Evolutionary conservation across 2,113 vertebrate genomes (phyloP), one percentile per base, ranked within the genome.

Genomic region (Nansenia antarctica): DNA sequence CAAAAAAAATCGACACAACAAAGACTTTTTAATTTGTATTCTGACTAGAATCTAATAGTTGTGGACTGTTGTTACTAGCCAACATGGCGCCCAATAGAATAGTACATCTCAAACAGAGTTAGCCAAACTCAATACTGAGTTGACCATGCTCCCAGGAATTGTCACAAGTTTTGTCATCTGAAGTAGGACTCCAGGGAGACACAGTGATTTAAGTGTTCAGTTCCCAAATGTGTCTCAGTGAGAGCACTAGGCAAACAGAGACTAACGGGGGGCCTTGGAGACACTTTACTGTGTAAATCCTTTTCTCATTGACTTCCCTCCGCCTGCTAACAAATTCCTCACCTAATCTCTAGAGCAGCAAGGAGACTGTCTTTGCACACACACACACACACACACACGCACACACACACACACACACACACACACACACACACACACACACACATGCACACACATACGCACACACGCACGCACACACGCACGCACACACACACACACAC

Each of bases 271-370:
- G 5, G 3, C 55, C 29, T 29, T 58, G 27, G 6, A 31, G 27
- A 15, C 8, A 31, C 26, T n/a, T 27, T 30, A 27, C 9, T 3
- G 14, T 58, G 29, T 20, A 58, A 58, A 58, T 58, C 55, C 55
- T 30, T 58, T 31, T n/a, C 55, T 58, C 29, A 26, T 31, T 32
- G 55, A 27, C 55, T 58, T 58, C 15, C 14, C 27, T 58, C 59
- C 20, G 26, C 37, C 62, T n/a, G 9, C 52, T 27, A 58, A 65
- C 66, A 14, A 55, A 74, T 69, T 57, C 26, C 29, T 58, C 29
- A 30, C 55, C 55, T 30, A 58, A 58, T 15, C 55, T 58, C 29
- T 31, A 27, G 14, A 29, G 55, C 6, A 29, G 6, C 26, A 55
- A 11, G 26, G 53, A 11, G 14, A 63, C 39, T 11, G 24, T n/a